Evolutionary conservation across 53 echinoderm and acorn worm species (phyloP).

Genomic region (Patiria pectinifera): DNA sequence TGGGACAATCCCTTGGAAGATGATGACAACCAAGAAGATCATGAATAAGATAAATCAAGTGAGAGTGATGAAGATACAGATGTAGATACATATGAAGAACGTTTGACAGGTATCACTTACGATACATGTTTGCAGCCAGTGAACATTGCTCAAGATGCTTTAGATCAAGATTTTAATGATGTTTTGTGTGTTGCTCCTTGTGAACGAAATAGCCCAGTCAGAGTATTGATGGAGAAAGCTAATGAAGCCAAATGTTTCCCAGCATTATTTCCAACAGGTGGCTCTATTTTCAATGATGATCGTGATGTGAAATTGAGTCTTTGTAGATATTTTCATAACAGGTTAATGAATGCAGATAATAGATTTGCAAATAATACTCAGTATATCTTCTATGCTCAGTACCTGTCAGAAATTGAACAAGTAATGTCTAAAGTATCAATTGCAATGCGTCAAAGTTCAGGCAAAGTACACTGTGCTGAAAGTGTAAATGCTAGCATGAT

Average conservation of each 20-base stretch:
- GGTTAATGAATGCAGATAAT: constrained; percentile 75
- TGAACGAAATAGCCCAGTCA: constrained; percentile 76
- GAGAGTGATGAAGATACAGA: constrained; percentile 20
- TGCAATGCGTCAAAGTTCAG: constrained; percentile 72
- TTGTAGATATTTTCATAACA: constrained; percentile 75
- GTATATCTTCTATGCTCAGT: constrained; percentile 86
- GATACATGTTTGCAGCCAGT: constrained; percentile 73
- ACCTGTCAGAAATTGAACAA: constrained; percentile 71
- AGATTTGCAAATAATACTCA: constrained; percentile 77
- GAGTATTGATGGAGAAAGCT: constrained; percentile 65
- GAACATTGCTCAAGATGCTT: constrained; percentile 57
- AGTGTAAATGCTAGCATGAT: neutral
- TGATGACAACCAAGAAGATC: neutral
- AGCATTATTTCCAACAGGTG: constrained; percentile 74
- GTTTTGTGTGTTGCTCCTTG: constrained; percentile 74
- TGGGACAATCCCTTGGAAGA: constrained; percentile 53
- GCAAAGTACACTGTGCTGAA: constrained; percentile 24
- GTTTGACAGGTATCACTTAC: constrained; percentile 45
- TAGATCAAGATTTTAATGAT: constrained; percentile 1
- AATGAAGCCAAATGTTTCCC: constrained; percentile 73
- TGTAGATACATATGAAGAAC: constrained; percentile 25
- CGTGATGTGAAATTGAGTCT: constrained; percentile 63
- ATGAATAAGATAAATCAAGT: neutral
- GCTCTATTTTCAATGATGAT: constrained; percentile 65
- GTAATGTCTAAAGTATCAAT: constrained; percentile 79